Evolutionary conservation across 2,113 vertebrate species (phyloP).

Genomic region (Oostethus manadensis): DNA sequence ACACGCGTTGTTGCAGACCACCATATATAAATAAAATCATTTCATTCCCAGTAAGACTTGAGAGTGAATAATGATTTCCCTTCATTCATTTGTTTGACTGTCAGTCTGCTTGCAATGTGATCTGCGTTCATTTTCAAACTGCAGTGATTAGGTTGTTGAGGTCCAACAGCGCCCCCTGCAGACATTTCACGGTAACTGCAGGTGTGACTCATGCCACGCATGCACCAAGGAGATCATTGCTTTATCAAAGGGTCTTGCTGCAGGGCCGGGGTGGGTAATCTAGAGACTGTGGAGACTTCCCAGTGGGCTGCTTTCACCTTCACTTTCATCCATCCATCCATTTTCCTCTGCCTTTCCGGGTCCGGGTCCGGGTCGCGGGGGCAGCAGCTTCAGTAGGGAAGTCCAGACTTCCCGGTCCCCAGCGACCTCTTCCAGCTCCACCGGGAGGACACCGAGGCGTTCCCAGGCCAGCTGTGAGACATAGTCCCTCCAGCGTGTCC

Average conservation of each 20-base stretch:
- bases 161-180: constrained; percentile 65
- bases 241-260: neutral
- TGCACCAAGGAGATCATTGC: constrained; percentile 10
- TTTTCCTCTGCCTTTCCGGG: too few species aligned
- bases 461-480: too few species aligned
- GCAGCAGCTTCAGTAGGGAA: too few species aligned
- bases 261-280: too few species aligned
- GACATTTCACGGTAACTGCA: constrained; percentile 10
- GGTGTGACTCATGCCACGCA: constrained; percentile 23
- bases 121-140: constrained; percentile 33
- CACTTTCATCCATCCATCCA: too few species aligned
- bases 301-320: too few species aligned
- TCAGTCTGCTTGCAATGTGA: constrained; percentile 30
- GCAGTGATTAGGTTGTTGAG: constrained; percentile 9
- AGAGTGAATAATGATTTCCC: constrained; percentile 43
- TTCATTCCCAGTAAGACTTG: constrained; percentile 20
- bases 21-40: constrained; percentile 33
- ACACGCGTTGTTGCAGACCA: constrained; percentile 16
- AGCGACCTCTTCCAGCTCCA: too few species aligned
- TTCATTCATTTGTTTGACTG: constrained; percentile 30
- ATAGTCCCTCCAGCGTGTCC: too few species aligned
- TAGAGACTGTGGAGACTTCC: too few species aligned
- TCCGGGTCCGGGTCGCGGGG: too few species aligned
- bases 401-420: too few species aligned
- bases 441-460: too few species aligned